These are phyloP conservation scores for Podarcis raffonei DNA, from an alignment of 2,113 vertebrate genomes.

Conservation along the genomic window DNA sequence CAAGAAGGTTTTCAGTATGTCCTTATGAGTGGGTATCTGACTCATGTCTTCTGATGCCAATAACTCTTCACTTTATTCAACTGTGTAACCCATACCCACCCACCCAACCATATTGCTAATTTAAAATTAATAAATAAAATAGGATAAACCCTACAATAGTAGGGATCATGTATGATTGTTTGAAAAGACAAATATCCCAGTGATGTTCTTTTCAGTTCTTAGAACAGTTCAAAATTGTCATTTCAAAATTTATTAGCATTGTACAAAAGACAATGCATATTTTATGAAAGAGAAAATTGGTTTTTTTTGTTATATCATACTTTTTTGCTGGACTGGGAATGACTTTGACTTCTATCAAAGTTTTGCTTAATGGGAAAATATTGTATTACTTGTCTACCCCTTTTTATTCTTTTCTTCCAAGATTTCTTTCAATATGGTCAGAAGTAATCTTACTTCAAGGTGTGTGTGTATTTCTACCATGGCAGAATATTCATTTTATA, in stretches of 20 bases:
- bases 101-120: neutral
- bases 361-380: conserved; percentile 12
- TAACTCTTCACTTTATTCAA: neutral
- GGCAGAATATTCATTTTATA: neutral
- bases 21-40: neutral
- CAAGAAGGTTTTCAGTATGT: neutral
- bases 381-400: neutral
- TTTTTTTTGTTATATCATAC: neutral
- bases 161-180: conserved; percentile 37
- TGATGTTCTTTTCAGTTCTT: conserved; percentile 36
- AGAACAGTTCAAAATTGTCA: conserved; percentile 44
- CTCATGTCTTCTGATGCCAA: neutral
- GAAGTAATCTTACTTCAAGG: neutral
- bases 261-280: conserved; percentile 49
- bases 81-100: neutral
- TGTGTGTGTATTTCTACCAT: neutral
- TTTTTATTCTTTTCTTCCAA: neutral
- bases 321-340: conserved; percentile 39
- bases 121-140: conserved; percentile 9
- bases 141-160: conserved; percentile 26
- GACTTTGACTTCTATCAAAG: conserved; percentile 20
- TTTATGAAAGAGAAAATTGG: conserved; percentile 39
- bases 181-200: conserved; percentile 33
- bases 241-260: conserved; percentile 54
- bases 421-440: neutral